Evolutionary conservation across 2,888 invertebrate species (phyloP), one percentile per base, ranked within the genome.

Genomic region (Siphlonurus alternatus): DNA sequence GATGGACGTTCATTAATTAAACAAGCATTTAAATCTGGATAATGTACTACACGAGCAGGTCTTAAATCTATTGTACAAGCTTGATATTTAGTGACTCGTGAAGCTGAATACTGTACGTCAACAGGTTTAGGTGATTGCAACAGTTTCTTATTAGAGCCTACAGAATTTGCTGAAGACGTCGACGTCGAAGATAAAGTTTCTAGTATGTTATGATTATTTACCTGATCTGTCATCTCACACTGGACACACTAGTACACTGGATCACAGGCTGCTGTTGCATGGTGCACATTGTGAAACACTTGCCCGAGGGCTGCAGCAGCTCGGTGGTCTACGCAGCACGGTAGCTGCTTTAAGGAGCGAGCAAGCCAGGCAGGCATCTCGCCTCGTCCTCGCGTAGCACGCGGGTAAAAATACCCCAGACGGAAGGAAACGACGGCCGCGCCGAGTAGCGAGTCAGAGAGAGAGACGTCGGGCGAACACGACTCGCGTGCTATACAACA

Each of bases 361-460:
- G n/a, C n/a, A n/a, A n/a, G n/a, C n/a, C n/a, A n/a, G n/a, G n/a
- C n/a, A n/a, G n/a, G n/a, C n/a, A n/a, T n/a, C n/a, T n/a, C n/a
- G n/a, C n/a, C n/a, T n/a, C n/a, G n/a, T n/a, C n/a, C n/a, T n/a
- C n/a, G n/a, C n/a, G n/a, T n/a, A n/a, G n/a, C 38, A 38, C 38
- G 38, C 5, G 56, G 56, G 56, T 56, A 56, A 56, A 56, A 56
- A 56, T 56, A 56, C 22, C 5, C n/a, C 56, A 56, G 56, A 56
- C 56, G 56, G 56, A 56, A 56, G 56, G 56, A 56, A 56, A 56
- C 56, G 56, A 56, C n/a, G 56, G 22, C 56, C 38, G 15, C 5
- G 38, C 38, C 38, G n/a, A n/a, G n/a, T n/a, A n/a, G n/a, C n/a
- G n/a, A n/a, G n/a, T n/a, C n/a, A n/a, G n/a, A n/a, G n/a, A n/a